These are phyloP conservation scores for Ameiurus melas DNA, from an alignment of 2,113 vertebrate genomes.

Conservation along the genomic window DNA sequence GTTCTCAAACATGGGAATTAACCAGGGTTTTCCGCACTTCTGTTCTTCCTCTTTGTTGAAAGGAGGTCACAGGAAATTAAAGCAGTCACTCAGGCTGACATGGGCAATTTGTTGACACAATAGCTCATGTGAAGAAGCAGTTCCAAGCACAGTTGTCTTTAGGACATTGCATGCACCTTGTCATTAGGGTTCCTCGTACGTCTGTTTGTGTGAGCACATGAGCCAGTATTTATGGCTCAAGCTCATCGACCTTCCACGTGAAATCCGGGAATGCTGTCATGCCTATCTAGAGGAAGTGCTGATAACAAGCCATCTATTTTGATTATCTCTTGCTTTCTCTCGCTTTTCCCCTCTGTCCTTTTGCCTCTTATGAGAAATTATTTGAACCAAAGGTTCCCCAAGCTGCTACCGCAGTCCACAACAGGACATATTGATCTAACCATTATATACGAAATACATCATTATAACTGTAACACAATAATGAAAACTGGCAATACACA, in stretches of 20 bases:
- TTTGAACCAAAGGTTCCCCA: slow-evolving; percentile 9
- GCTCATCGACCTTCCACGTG: slow-evolving; percentile 11
- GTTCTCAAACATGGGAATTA: slow-evolving; percentile 55
- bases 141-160: slow-evolving; percentile 59
- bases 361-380: slow-evolving; percentile 12
- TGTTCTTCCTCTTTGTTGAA: slow-evolving; percentile 50
- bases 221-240: slow-evolving; percentile 23
- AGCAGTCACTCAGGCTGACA: slow-evolving; percentile 48
- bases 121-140: slow-evolving; percentile 58
- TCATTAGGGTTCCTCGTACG: slow-evolving; percentile 49
- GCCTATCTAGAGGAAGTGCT: not conserved
- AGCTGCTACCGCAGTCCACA: not conserved
- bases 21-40: slow-evolving; percentile 56
- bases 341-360: not conserved
- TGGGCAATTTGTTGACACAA: slow-evolving; percentile 65
- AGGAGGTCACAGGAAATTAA: slow-evolving; percentile 63
- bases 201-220: slow-evolving; percentile 26
- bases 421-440: not conserved
- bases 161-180: slow-evolving; percentile 61
- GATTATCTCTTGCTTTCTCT: slow-evolving; percentile 21
- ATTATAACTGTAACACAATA: not conserved
- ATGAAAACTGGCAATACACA: not conserved
- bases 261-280: slow-evolving; percentile 16
- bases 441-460: not conserved
- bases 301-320: slow-evolving; percentile 18